Evolutionary conservation across 1,140 invertebrate genomes (phyloP), one percentile per base, ranked within the genome.

Genomic region (Drosophila paulistorum): DNA sequence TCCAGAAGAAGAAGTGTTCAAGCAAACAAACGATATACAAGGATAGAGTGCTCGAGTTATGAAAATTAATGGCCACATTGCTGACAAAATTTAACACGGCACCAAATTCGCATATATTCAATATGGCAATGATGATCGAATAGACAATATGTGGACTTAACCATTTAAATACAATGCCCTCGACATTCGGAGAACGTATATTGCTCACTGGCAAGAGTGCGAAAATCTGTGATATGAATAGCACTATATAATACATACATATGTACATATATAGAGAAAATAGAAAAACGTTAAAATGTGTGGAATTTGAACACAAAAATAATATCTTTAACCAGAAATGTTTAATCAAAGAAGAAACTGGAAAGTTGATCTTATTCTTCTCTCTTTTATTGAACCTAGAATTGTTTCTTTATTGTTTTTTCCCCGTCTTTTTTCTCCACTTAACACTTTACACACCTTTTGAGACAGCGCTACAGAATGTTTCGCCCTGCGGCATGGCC

Each of bases 1-100:
- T 58, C 85, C 89, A 92, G 57, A 92, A 91, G 69, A 78, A 87
- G 5, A 92, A 7, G 48, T 91, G 90, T 66, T 91, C 90, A 71
- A 91, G 17, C 10, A 91, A 35, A 11, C 90, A 91, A 7, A 91
- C 86, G 20, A 85, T 65, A 58, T 83, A 91, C 11, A 91, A 62
- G 0, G 90, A 77, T 37, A 91, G 33, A 1, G 83, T 71, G 63
- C 90, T 91, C 20, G 86, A 85, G 6, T 68, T 83, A 23, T 91
- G 86, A 60, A 91, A 91, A 58, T 51, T 89, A 10, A 91, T 55
- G 20, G 83, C 78, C 37, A 72, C 70, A 1, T 71, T 63, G 37
- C 37, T 39, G 5, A 91, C 61, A 65, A 75, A 74, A 57, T 83
- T 70, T 4, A 90, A 33, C 13, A 91, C 81, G 6, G 79, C 58